Base-by-base conservation (phyloP, 2,797 vertebrate genomes). In the Lithobates sylvaticus region DNA sequence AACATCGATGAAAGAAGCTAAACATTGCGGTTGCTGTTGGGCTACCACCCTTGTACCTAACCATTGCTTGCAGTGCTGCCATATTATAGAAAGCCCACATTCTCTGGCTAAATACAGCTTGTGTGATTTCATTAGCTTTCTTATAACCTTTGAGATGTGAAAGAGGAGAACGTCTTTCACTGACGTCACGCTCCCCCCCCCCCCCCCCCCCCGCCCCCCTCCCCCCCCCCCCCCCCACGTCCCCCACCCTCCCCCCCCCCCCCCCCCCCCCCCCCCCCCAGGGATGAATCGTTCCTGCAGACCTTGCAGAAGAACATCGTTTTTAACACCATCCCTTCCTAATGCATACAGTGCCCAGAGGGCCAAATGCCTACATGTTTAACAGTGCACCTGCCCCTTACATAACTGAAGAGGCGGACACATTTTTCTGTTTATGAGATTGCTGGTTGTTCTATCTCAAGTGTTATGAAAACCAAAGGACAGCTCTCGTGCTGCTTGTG, bases 201-300 rank as follows among this genome's bases (percentile, higher is more conserved):
- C n/a, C n/a, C n/a, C n/a, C n/a, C 61, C 9, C 21, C 61, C 8
- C 1, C 15, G n/a, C 23, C 21, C 61, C 58, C 61, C 5, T n/a
- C 9, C 21, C 61, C 8, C 1, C 15, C 61, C 23, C 21, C 61
- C 58, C 61, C 5, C 61, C 9, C 21, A n/a, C n/a, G n/a, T n/a
- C n/a, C n/a, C n/a, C n/a, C n/a, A n/a, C n/a, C n/a, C n/a, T n/a
- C 61, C 8, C 1, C 15, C 61, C 23, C 21, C 61, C 58, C 61
- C 5, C 61, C 9, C 21, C 61, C 61, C 9, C 21, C 61, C 8
- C 1, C 15, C 61, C 23, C 21, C 61, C 58, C 61, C 5, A 65
- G 61, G 61, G 61, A 26, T 65, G 61, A 64, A 64, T 64, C n/a
- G 61, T 65, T 65, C 61, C n/a, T 65, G 61, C 61, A 65, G 21